Conservation (phyloP, 2,888 invertebrate genomes). For the Tinea trinotella region DNA sequence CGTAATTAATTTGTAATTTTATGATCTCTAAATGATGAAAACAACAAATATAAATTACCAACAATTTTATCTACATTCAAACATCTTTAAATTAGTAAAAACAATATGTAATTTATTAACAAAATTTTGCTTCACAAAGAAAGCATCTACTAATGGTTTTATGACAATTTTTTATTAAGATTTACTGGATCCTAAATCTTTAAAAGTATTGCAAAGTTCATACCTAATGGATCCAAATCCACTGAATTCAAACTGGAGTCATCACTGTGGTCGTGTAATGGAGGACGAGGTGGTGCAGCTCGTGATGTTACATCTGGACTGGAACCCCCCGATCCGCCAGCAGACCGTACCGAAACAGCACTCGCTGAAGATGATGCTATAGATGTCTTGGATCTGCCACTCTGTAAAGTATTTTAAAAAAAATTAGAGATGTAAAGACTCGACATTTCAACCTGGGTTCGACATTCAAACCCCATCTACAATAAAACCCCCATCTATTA, state of each 20-base stretch:
- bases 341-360: constrained; percentile 64
- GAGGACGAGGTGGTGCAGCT: constrained; percentile 57
- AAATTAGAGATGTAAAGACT: constrained; percentile 22
- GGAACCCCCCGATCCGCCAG: constrained; percentile 60
- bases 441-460: too few species aligned
- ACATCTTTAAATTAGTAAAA: too few species aligned
- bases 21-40: background rate
- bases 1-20: constrained; percentile 4
- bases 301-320: constrained; percentile 69
- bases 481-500: too few species aligned
- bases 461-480: too few species aligned
- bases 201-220: too few species aligned
- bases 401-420: constrained; percentile 56
- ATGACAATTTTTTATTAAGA: too few species aligned
- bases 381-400: constrained; percentile 74
- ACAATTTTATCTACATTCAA: too few species aligned
- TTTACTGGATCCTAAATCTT: too few species aligned
- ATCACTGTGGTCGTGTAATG: constrained; percentile 76
- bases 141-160: background rate
- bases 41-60: too few species aligned
- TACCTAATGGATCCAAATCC: constrained; percentile 82
- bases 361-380: constrained; percentile 63
- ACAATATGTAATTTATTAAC: background rate
- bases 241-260: constrained; percentile 94
- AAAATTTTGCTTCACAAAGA: too few species aligned